Evolutionary conservation across 2,797 vertebrate genomes (phyloP), one percentile per base, ranked within the genome.

Genomic region (Leptodactylus fallax): DNA sequence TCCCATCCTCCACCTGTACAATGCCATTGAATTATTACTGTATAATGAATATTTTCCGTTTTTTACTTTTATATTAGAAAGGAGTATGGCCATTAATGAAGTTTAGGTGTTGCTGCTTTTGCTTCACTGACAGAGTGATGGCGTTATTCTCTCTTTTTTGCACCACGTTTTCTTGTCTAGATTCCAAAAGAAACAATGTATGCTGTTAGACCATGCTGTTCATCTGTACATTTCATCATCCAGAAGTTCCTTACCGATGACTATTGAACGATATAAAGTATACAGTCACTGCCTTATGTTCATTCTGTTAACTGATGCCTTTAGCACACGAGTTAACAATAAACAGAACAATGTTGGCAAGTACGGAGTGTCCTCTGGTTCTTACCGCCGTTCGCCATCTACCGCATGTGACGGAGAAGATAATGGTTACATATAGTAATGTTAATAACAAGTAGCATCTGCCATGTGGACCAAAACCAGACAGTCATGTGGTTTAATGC

Each of bases 31-130:
- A 94, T 90, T 93, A 91, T 93, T 87, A 82, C 90, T 90, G 90
- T 92, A 92, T 93, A 93, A 93, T 92, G 90, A 58, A 94, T 6
- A 76, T 12, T 49, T 49, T 65, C 94, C 93, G 82, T 95, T 71
- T 96, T 92, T 96, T 92, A 88, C 93, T 95, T 94, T 96, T 96
- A 94, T 92, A 96, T 92, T 95, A 94, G 96, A 94, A 89, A 92
- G 90, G 93, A 17, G 92, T 93, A 10, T 55, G 60, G 88, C 36
- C 72, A 78, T 86, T 77, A 86, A 89, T 86, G 69, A 86, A 77
- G 83, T 78, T 47, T 49, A 74, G 45, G 71, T 74, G 47, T 27
- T 63, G 79, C 23, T 23, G 80, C 79, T 23, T 45, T 19, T 53
- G 19, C 53, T 84, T 55, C 85, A 69, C 51, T 80, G 78, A 86